Percentiles rank a stretch among this genome's conserved stretches.
Evolutionary conservation across 2,113 vertebrate genomes (phyloP).

Genomic region (Gulo gulo): DNA sequence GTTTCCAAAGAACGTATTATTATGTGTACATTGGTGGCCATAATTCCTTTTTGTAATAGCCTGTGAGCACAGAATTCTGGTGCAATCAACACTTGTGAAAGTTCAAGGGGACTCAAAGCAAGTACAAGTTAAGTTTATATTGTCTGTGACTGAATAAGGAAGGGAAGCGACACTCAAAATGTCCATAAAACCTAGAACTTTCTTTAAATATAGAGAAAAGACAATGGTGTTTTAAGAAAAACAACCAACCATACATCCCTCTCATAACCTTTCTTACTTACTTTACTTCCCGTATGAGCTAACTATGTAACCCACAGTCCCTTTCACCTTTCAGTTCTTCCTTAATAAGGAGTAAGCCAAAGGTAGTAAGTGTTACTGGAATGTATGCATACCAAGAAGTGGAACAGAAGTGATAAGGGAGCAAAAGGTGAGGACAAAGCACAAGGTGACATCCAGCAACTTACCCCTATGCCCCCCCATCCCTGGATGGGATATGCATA

Average conservation of each 20-base stretch:
- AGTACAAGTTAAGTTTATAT: background rate
- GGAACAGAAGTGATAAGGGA: background rate
- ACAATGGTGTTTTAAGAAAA: background rate
- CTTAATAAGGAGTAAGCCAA: background rate
- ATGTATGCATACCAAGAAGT: background rate
- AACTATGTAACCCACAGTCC: background rate
- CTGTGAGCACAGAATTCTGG: background rate
- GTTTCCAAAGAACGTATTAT: background rate
- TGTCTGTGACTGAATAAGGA: background rate
- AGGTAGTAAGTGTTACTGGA: background rate
- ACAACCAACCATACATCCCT: background rate
- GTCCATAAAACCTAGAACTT: background rate
- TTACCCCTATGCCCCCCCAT: background rate
- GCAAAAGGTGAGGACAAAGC: background rate
- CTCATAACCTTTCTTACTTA: background rate
- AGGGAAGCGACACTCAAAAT: background rate
- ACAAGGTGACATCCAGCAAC: background rate
- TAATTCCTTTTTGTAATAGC: background rate
- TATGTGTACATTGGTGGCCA: background rate
- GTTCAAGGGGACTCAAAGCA: background rate
- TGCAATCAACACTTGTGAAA: background rate
- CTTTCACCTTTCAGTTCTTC: background rate
- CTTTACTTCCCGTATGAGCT: background rate
- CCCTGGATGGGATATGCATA: background rate
- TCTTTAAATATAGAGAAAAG: background rate